A percentile compares a stretch with the other conserved stretches of the same genome.
Evolutionary conservation across 2,797 vertebrate genomes (phyloP).

Genomic region (Knipowitschia caucasica): DNA sequence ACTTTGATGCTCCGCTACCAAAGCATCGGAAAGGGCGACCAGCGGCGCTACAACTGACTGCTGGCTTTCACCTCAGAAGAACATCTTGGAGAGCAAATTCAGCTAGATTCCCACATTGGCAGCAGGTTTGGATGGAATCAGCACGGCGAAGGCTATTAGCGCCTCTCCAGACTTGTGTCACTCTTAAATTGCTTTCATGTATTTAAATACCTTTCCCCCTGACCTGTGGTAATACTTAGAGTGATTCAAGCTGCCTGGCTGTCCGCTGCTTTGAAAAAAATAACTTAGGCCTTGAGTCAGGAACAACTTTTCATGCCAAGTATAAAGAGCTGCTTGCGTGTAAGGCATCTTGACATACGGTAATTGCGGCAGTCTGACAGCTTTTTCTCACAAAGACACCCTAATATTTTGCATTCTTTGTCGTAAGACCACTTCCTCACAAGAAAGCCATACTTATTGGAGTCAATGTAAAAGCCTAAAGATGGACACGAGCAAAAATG

Average conservation of each 20-base stretch:
- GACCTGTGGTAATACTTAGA: slow-evolving; percentile 61
- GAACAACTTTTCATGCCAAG: slow-evolving; percentile 45
- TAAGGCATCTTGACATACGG: slow-evolving; percentile 41
- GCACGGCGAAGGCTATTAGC: slow-evolving; percentile 59
- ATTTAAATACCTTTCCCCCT: slow-evolving; percentile 53
- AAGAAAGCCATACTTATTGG: not conserved
- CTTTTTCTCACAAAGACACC: slow-evolving; percentile 22
- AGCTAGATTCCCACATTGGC: slow-evolving; percentile 72
- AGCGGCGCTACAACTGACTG: slow-evolving; percentile 63
- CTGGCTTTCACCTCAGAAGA: slow-evolving; percentile 73
- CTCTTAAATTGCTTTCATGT: slow-evolving; percentile 65
- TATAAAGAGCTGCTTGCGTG: slow-evolving; percentile 34
- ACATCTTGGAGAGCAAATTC: slow-evolving; percentile 73
- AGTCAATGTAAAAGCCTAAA: not conserved
- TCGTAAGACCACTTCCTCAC: not conserved
- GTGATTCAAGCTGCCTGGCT: slow-evolving; percentile 36
- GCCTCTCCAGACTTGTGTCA: slow-evolving; percentile 59
- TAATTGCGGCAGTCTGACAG: slow-evolving; percentile 25
- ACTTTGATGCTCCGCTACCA: slow-evolving; percentile 77
- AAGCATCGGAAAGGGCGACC: slow-evolving; percentile 72
- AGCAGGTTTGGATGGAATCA: slow-evolving; percentile 62
- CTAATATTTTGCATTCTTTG: slow-evolving; percentile 1
- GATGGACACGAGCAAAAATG: no score
- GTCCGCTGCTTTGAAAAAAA: slow-evolving; percentile 30
- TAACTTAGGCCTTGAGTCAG: slow-evolving; percentile 33